Base-by-base conservation (phyloP, 2,888 invertebrate genomes). In the Polydrusus pterygomalis region DNA sequence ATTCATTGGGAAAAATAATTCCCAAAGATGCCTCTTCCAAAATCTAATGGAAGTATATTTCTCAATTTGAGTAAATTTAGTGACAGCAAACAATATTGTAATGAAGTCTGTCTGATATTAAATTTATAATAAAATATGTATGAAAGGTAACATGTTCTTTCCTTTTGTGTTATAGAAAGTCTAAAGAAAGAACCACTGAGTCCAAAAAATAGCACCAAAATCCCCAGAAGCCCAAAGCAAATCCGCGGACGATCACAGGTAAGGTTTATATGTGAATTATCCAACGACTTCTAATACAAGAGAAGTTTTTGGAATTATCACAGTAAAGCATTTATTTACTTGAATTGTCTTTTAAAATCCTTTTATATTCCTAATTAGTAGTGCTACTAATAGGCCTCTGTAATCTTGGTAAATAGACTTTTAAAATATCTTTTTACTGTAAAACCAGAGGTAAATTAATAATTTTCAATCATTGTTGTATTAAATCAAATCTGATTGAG, bases 401-500 rank as follows among this genome's bases (percentile, higher is more conserved):
- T 54, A 71, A 71, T 71, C 71, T 71, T 71, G 71, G 54, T 71
- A 71, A 51, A 51, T 64, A 5, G 63, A 64, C 20, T 6, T 15
- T 40, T 63, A 62, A 25, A 1, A 40, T 38, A 34, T 54, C 45
- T 54, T 51, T 64, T 51, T 64, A 71, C 63, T 54, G 71, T 62
- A 71, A 71, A 71, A 20, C 38, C 64, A 71, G 71, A 71, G 71
- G 64, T 43, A 71, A 51, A 71, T 20, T 47, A 58, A 51, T 70
- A 11, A n/a, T 62, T 30, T 20, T 54, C 54, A 67, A n/a, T 54
- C 43, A 67, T 67, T 67, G 67, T 67, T 67, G 67, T 54, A 67
- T 54, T 18, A 67, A 54, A 40, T 40, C 67, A 56, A 30, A 30
- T 67, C 67, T 67, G 67, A 25, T 54, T 67, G 67, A 54, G 38